Evolutionary conservation across 2,888 invertebrate species (phyloP), one percentile per base, ranked within the genome.

Genomic region (Pyrrhosoma nymphula): DNA sequence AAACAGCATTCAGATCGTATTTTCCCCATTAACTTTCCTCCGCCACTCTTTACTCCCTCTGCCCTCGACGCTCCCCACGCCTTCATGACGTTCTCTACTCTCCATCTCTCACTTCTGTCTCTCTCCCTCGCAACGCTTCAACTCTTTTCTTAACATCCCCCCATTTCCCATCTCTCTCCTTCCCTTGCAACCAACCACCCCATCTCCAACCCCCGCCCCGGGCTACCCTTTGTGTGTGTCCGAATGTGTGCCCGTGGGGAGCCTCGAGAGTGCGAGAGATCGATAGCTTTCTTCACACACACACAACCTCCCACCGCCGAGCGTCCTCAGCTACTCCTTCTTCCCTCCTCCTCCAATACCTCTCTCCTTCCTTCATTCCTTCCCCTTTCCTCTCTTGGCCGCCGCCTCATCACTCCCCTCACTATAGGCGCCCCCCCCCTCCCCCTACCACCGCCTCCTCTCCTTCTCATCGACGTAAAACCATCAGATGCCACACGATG

Each of bases 401-500:
- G n/a, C n/a, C n/a, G n/a, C n/a, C n/a, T n/a, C n/a, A n/a, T n/a
- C n/a, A n/a, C n/a, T n/a, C 69, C 16, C 6, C 60, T 60, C 60
- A 20, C 60, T 69, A 26, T 47, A 47, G 8, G n/a, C 69, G 26
- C 4, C 18, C 82, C 35, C 4, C 30, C 82, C 82, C 16, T 10
- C 35, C 35, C 82, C 82, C 3, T 16, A 26, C 14, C 35, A 0
- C 82, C 35, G 0, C 75, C 30, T 26, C 69, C 2, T 23, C 69
- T 1, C 82, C 30, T 6, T 16, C 82, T 82, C 82, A 82, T 82
- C 82, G 82, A 82, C 82, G 82, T 30, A 82, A 82, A 82, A 82
- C 82, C 82, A 82, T 82, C 82, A 82, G 82, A 82, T 82, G 93
- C 69, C 69, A 35, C 93, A 69, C 69, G 26, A 63, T 93, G 93